phyloP scores from a whole-genome alignment of 2,888 invertebrate genomes.

The Ichneumoninae sp. region DNA sequence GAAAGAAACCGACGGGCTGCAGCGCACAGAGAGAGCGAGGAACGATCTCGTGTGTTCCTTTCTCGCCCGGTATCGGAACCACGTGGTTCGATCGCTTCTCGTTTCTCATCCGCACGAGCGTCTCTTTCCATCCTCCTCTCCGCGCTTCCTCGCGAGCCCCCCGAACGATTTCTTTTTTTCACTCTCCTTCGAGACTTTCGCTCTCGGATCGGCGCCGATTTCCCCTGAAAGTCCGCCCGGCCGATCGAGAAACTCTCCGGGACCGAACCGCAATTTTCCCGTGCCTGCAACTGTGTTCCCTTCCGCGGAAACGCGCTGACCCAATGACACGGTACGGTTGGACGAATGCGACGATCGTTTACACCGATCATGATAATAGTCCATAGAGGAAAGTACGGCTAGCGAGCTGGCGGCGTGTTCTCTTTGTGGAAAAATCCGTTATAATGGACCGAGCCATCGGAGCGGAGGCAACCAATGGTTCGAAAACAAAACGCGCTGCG shows the following conservation, averaged over 20 bases:
- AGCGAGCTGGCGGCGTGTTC: background rate
- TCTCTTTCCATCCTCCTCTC: slow-evolving; percentile 21
- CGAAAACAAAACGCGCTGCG: slow-evolving; percentile 13
- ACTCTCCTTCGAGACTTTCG: slow-evolving; percentile 61
- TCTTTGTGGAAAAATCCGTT: slow-evolving; percentile 28
- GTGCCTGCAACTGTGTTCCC: background rate
- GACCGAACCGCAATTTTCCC: background rate
- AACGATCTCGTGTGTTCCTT: slow-evolving; percentile 54
- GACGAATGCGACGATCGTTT: background rate
- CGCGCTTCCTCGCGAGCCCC: background rate
- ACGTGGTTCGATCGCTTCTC: slow-evolving; percentile 16
- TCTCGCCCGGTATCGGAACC: slow-evolving; percentile 11
- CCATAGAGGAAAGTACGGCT: background rate
- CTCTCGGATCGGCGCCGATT: slow-evolving; percentile 31
- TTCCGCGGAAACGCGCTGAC: slow-evolving; percentile 2
- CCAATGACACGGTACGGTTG: slow-evolving; percentile 1
- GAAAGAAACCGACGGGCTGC: slow-evolving; percentile 69
- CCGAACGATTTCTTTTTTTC: slow-evolving; percentile 49
- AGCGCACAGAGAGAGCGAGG: slow-evolving; percentile 71
- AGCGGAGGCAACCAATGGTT: slow-evolving; percentile 22
- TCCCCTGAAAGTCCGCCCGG: background rate
- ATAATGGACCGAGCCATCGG: slow-evolving; percentile 25
- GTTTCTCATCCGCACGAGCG: slow-evolving; percentile 36
- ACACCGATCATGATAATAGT: slow-evolving; percentile 5
- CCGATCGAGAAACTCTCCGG: slow-evolving; percentile 15